These are phyloP conservation scores for Okapia johnstoni DNA, from an alignment of 2,113 vertebrate genomes.

Conservation along the genomic window DNA sequence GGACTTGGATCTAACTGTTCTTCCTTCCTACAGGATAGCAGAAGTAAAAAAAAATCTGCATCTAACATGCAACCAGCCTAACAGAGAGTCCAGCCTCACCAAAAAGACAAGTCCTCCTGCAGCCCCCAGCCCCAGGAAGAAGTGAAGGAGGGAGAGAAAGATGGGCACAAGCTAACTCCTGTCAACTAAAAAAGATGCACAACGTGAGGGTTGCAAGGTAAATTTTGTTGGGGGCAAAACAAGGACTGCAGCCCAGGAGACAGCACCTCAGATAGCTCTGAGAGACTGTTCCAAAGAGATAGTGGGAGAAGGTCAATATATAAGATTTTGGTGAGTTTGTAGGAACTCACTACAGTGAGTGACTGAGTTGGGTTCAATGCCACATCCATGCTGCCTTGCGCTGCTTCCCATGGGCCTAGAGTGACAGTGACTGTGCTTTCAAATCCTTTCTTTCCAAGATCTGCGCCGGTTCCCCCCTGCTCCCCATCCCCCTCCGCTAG, in stretches of 20 bases:
- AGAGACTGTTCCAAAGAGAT: background rate
- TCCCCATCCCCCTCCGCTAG: background rate
- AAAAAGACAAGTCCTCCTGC: background rate
- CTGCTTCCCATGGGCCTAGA: background rate
- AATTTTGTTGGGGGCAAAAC: background rate
- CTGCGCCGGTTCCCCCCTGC: accelerated
- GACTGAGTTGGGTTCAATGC: background rate
- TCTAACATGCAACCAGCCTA: background rate
- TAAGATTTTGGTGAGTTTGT: background rate
- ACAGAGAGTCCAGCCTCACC: background rate
- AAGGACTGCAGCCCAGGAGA: accelerated
- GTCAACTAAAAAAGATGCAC: background rate
- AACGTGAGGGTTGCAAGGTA: background rate
- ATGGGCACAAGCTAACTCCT: background rate
- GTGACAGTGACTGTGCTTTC: no score
- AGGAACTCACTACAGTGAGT: no score
- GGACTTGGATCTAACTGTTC: background rate
- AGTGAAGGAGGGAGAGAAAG: background rate
- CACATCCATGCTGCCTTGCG: accelerated
- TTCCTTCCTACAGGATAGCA: background rate
- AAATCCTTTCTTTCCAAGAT: background rate
- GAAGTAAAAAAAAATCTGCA: background rate
- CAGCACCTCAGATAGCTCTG: background rate
- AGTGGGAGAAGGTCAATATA: background rate
- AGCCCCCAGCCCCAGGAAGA: accelerated